Base-by-base conservation (phyloP, 2,888 invertebrate genomes). In the Craniophora ligustri region DNA sequence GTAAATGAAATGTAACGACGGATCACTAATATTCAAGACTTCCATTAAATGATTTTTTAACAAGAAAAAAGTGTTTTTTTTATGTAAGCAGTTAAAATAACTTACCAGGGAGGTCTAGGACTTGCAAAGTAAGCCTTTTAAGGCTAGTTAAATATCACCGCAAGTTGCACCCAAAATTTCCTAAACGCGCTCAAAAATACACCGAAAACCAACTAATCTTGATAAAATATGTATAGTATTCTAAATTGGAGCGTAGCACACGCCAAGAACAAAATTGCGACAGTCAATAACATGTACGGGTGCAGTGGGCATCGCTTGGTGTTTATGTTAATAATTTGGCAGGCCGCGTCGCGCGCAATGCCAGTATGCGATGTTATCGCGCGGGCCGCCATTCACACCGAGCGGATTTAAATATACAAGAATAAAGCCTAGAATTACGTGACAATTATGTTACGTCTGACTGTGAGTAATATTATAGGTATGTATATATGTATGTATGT, bases 271-370 rank as follows among this genome's bases (percentile, higher is more conserved):
- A 58, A 73, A 75, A 75, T 75, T 75, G 76, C 73, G 60, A 67
- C 59, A 67, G 61, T 76, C 79, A 81, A 81, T 81, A 82, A 75
- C 63, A 71, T 42, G 40, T 32, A 45, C 46, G 51, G 46, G 53
- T 49, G 56, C 62, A 67, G 71, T 50, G 57, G 45, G 45, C 40
- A 59, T 59, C 54, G 44, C 57, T 35, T 56, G 51, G 67, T 79
- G 85, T 84, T 85, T 85, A 85, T 86, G 84, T 79, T 82, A 84
- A 85, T 85, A 83, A 84, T 86, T 87, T 87, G 86, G 86, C 87
- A 86, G 75, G 66, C 72, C 45, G 62, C 51, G 61, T 58, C 72
- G 69, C 74, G 62, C 57, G 63, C 75, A 56, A 67, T 73, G 79
- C 76, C 76, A 79, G 73, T 74, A 26, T 65, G 50, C 51, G 61